Conservation (phyloP, 2,888 invertebrate species). For the Drosophila leonis region DNA sequence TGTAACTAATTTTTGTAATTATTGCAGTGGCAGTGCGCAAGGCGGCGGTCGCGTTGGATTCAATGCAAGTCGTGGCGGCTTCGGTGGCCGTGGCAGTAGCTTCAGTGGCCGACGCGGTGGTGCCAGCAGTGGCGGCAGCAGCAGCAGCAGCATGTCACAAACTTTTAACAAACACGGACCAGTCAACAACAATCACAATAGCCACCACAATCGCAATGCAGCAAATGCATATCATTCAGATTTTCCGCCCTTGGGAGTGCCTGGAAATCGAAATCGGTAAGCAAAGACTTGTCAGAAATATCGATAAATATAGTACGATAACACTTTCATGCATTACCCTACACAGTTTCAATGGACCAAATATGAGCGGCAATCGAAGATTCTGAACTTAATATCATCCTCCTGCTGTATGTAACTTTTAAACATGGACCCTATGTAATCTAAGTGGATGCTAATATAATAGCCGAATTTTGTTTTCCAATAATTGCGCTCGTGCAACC, state of each 20-base stretch:
- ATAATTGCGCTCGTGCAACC: slow-evolving; percentile 36
- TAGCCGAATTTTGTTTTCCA: slow-evolving; percentile 72
- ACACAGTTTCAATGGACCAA: slow-evolving; percentile 83
- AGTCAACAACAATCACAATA: slow-evolving; percentile 33
- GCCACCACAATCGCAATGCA: slow-evolving; percentile 61
- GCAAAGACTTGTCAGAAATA: slow-evolving; percentile 13
- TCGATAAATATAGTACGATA: background rate
- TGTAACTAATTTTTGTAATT: background rate
- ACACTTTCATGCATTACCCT: slow-evolving; percentile 9
- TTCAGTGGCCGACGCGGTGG: slow-evolving; percentile 84
- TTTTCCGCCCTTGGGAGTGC: slow-evolving; percentile 78
- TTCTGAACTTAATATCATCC: slow-evolving; percentile 69
- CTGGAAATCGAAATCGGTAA: slow-evolving; percentile 78
- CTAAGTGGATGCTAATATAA: slow-evolving; percentile 32
- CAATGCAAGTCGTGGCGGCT: slow-evolving; percentile 53
- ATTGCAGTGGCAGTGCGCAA: slow-evolving; percentile 45
- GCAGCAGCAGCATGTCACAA: slow-evolving; percentile 48
- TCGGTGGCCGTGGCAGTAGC: slow-evolving; percentile 69
- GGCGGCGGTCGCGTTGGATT: slow-evolving; percentile 83
- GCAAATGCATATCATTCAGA: slow-evolving; percentile 79
- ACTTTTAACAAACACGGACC: slow-evolving; percentile 84
- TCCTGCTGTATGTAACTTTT: slow-evolving; percentile 28
- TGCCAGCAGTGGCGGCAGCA: slow-evolving; percentile 68
- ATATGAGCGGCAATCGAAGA: slow-evolving; percentile 83
- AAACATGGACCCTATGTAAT: slow-evolving; percentile 31